Evolutionary conservation across 2,888 invertebrate genomes (phyloP), one percentile per base, ranked within the genome.

Genomic region (Ametastegia equiseti): DNA sequence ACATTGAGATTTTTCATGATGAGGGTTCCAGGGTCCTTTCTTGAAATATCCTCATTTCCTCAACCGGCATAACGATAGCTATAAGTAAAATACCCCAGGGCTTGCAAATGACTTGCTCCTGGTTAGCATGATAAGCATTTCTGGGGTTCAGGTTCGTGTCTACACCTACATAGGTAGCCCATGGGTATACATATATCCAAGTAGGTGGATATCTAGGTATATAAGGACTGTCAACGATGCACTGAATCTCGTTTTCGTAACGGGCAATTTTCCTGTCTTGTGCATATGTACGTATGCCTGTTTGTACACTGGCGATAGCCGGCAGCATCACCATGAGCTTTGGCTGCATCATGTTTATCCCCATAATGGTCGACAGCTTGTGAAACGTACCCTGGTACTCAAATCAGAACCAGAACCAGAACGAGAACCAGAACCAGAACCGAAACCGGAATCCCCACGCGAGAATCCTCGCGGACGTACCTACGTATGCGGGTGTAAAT

Each of bases 371-470:
- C n/a, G 65, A 67, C 39, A 39, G 39, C 19, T 39, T 19, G 39
- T 36, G 65, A 39, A 39, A 65, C 65, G 19, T 15, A 65, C 65
- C 6, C 57, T 27, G 50, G 5, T n/a, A n/a, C n/a, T n/a, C n/a
- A n/a, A n/a, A n/a, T n/a, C n/a, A n/a, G n/a, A n/a, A n/a, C n/a
- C n/a, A n/a, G n/a, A n/a, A 42, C 54, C 54, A 23, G 23, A 11
- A 54, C 19, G 36, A 65, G 36, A 39, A 82, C 47, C 81, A 81
- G 81, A 69, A 80, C 81, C 82, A 84, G 19, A 67, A 67, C 65
- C 19, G 39, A 19, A 67, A 88, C 87, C 86, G 84, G 87, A 87
- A 86, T 87, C 85, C 88, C 87, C 86, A 88, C 87, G 86, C 86
- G 83, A 67, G 36, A 84, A 85, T 87, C 84, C 83, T 82, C 82